A percentile compares a stretch with the other conserved stretches of the same genome.
Evolutionary conservation across 2,888 invertebrate species (phyloP).

Genomic region (Drosophila stalkeri): DNA sequence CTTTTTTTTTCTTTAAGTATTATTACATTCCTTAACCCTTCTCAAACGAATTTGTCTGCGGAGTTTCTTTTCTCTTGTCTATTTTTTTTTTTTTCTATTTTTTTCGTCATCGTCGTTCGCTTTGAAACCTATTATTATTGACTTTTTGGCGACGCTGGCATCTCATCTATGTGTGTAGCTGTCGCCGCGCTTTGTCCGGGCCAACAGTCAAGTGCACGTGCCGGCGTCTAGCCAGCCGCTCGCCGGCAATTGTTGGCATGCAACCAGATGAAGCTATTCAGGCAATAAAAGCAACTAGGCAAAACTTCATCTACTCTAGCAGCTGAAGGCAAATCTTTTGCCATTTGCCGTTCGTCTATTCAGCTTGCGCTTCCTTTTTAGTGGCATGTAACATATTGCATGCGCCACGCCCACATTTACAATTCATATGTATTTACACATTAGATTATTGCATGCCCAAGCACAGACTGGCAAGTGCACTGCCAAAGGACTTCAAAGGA

Average conservation of each 20-base stretch:
- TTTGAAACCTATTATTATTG: conserved; percentile 74
- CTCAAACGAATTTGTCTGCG: conserved; percentile 79
- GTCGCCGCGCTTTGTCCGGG: conserved; percentile 40
- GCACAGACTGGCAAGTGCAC: conserved; percentile 53
- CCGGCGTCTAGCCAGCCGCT: conserved; percentile 46
- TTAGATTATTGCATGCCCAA: conserved; percentile 80
- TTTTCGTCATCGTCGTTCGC: conserved; percentile 9
- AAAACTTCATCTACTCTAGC: conserved; percentile 49
- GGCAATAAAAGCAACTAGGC: conserved; percentile 52
- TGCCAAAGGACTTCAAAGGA: conserved; percentile 12
- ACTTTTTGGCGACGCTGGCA: conserved; percentile 64
- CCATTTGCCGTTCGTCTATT: conserved; percentile 14
- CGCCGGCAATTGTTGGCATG: conserved; percentile 42
- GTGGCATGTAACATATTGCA: conserved; percentile 71
- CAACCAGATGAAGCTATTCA: conserved; percentile 68
- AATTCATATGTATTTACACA: conserved; percentile 75
- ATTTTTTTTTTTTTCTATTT: conserved; percentile 3
- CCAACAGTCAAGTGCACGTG: conserved; percentile 75
- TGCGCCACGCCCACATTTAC: conserved; percentile 53
- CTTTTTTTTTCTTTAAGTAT: conserved; percentile 75
- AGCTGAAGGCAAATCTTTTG: conserved; percentile 36
- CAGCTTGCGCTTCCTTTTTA: conserved; percentile 47
- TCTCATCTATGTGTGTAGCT: conserved; percentile 44
- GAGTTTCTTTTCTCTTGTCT: conserved; percentile 39
- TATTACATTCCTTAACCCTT: conserved; percentile 81